A percentile compares a stretch with the other conserved stretches of the same genome.
Evolutionary conservation across 2,888 invertebrate genomes (phyloP).

Genomic region (Athetis lepigone): DNA sequence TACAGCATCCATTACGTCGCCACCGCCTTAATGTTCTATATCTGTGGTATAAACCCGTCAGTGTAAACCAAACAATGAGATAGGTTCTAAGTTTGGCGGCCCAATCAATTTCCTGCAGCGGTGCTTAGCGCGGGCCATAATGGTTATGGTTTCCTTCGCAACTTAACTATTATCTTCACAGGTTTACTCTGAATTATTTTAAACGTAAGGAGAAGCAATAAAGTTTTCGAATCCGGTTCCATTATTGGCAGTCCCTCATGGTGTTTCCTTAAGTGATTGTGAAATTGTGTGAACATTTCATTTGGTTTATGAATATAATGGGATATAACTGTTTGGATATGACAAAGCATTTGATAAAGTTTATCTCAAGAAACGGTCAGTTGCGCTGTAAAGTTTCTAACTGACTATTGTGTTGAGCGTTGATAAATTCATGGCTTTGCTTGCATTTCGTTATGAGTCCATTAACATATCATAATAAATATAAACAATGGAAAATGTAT

Average conservation of each 20-base stretch:
- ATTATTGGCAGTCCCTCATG: conserved; percentile 56
- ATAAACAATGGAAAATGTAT: conserved; percentile 34
- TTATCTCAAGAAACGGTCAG: conserved; percentile 53
- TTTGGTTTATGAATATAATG: conserved; percentile 51
- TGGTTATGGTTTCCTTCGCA: conserved; percentile 70
- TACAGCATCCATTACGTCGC: conserved; percentile 41
- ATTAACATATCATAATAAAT: conserved; percentile 49
- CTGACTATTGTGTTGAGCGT: conserved; percentile 48
- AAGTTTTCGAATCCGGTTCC: conserved; percentile 67
- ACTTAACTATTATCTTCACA: conserved; percentile 65
- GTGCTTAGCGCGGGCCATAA: conserved; percentile 63
- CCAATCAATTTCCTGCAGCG: conserved; percentile 55
- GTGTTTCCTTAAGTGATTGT: conserved; percentile 57
- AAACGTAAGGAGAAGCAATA: conserved; percentile 63
- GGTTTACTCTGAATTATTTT: conserved; percentile 66
- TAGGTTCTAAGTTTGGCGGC: conserved; percentile 34
- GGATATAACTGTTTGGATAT: conserved; percentile 56
- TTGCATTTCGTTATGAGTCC: conserved; percentile 37
- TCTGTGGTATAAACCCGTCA: conserved; percentile 38
- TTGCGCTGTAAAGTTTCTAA: conserved; percentile 43
- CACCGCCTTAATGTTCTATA: conserved; percentile 14
- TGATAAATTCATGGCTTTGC: conserved; percentile 32
- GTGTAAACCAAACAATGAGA: conserved; percentile 53
- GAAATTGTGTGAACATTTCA: conserved; percentile 57
- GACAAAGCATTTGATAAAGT: conserved; percentile 62